Conservation (phyloP, 2,113 vertebrate genomes). For the Trematocara nigrifrons region DNA sequence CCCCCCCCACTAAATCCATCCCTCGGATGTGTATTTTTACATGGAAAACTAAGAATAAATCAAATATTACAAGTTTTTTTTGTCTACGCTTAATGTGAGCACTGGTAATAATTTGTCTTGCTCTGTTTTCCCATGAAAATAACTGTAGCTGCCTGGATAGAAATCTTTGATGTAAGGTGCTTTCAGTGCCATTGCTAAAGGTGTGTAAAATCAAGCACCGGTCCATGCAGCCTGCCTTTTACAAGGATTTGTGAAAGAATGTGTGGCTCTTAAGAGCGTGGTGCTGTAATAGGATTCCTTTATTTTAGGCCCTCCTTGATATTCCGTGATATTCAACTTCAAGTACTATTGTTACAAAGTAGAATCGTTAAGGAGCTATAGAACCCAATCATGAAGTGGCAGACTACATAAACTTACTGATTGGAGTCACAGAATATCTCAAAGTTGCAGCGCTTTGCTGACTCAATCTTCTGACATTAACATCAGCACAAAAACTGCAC, state of each 20-base stretch:
- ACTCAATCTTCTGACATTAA: not conserved
- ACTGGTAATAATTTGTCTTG: not conserved
- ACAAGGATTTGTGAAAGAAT: not conserved
- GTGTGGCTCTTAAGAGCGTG: not conserved
- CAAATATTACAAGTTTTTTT: not conserved
- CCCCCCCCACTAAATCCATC: not conserved
- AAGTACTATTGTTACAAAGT: not conserved
- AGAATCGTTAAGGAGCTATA: not conserved
- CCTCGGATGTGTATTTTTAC: slow-evolving; percentile 37
- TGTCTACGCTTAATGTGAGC: not conserved
- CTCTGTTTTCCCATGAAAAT: not conserved
- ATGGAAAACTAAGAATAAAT: slow-evolving; percentile 22
- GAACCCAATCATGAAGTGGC: not conserved
- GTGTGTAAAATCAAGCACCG: not conserved
- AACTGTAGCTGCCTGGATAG: not conserved
- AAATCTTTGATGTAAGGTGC: not conserved
- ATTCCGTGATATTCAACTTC: not conserved
- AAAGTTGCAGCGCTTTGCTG: not conserved
- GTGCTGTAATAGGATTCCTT: not conserved
- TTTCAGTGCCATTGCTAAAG: not conserved
- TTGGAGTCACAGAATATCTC: not conserved
- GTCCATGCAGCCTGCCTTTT: not conserved
- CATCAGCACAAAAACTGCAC: not conserved
- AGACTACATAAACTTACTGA: not conserved
- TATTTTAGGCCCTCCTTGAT: not conserved